A percentile compares a stretch with the other conserved stretches of the same genome.
Evolutionary conservation across 2,797 vertebrate species (phyloP).

Genomic region (Lophotriccus pileatus): DNA sequence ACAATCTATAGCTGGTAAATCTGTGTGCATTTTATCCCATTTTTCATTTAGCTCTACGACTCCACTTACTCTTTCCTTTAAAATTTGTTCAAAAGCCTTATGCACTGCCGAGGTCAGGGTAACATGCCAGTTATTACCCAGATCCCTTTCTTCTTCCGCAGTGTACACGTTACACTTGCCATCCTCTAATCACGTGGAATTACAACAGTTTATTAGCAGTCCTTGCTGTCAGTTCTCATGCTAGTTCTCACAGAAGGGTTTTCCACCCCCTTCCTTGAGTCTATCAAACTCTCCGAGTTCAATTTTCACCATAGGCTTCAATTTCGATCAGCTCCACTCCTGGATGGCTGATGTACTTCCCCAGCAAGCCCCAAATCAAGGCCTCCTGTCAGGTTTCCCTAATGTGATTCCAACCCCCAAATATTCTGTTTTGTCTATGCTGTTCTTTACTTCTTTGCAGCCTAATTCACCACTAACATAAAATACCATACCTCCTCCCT

Average conservation of each 20-base stretch:
- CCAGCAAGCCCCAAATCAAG: background rate
- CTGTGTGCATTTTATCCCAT: conserved; percentile 10
- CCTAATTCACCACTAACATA: background rate
- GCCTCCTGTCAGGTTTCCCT: background rate
- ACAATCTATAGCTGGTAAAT: conserved; percentile 32
- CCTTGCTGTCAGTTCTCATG: conserved; percentile 34
- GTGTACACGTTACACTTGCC: conserved; percentile 8
- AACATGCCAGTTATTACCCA: conserved; percentile 51
- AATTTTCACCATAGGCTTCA: conserved; percentile 4
- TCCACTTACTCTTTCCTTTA: conserved; percentile 42
- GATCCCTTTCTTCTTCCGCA: conserved; percentile 52
- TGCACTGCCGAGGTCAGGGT: conserved; percentile 43
- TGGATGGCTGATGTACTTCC: background rate
- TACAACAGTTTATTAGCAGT: conserved; percentile 53
- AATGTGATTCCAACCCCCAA: background rate
- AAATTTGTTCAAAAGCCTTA: conserved; percentile 60
- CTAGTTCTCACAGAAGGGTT: conserved; percentile 29
- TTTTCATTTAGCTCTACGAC: conserved; percentile 23
- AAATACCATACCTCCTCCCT: background rate
- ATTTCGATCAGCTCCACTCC: background rate
- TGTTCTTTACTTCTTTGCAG: background rate
- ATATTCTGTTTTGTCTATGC: background rate
- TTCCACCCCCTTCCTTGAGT: background rate
- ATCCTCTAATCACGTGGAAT: conserved; percentile 60
- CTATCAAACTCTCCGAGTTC: background rate